Base-by-base conservation (phyloP, 2,888 invertebrate species). In the Synanthedon tipuliformis region DNA sequence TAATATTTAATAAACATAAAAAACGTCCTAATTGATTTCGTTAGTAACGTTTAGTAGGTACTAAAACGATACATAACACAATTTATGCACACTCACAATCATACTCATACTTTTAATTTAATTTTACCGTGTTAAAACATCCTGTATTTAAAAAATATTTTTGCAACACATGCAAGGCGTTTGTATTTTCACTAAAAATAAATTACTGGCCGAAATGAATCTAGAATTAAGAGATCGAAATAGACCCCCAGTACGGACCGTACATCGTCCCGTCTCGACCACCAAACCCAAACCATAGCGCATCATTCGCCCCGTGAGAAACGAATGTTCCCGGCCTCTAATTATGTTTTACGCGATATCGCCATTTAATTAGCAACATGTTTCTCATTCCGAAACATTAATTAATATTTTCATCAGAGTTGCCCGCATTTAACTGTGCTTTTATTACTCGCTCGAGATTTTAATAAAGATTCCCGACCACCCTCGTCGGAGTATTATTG, bases 311-410 rank as follows among this genome's bases (percentile, higher is more conserved):
- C 72, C 76, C 81, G 82, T 81, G 86, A 84, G 85, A 85, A 82
- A 81, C 78, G 72, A 80, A 82, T 76, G 80, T 73, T 76, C 76
- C 77, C 77, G 75, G 70, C 80, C 86, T 84, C 84, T 86, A 86
- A 86, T 86, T 86, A 85, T 81, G 81, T 79, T 82, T 84, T 82
- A 85, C 84, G 78, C 82, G 81, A 84, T 85, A 86, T 86, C 81
- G 85, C 81, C 86, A 81, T 86, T 86, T 86, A 84, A 86, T 86
- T 86, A 86, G 86, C 84, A 82, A 85, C 82, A 81, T 83, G 84
- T 84, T 85, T 81, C 77, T 79, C 82, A 85, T 86, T 84, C 79
- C 81, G 76, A 79, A 81, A 84, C 84, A 83, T 84, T 85, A 85
- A 86, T 86, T 86, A 85, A 86, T 86, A 85, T 85, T 85, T 86